Evolutionary conservation across 2,888 invertebrate genomes (phyloP).

Genomic region (Lasioglossum marginatum): DNA sequence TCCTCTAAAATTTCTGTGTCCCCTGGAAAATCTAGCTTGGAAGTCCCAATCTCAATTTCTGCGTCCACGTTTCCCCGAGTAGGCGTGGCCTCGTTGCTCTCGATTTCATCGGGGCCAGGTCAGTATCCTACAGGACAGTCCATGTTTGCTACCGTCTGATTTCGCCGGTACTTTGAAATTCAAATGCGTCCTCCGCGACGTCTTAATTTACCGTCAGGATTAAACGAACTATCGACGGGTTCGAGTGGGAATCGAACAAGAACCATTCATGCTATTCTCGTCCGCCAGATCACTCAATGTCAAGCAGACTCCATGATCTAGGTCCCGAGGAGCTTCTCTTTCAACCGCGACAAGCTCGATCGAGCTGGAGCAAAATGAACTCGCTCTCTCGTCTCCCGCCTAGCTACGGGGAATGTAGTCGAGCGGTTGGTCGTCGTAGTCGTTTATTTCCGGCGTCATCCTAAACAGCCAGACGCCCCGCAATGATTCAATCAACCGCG

Average conservation of each 20-base stretch:
- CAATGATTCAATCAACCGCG: constrained; percentile 57
- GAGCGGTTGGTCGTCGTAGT: neutral
- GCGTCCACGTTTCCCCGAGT: neutral
- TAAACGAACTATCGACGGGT: neutral
- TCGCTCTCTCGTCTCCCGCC: neutral
- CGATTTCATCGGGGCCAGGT: neutral
- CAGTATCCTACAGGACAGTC: neutral
- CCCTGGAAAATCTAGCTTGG: too few species aligned
- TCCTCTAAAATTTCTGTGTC: too few species aligned
- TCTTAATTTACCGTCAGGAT: neutral
- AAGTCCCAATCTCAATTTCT: neutral
- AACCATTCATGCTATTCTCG: neutral
- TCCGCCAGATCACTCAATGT: constrained; percentile 17
- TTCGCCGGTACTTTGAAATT: neutral
- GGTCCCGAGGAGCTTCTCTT: neutral
- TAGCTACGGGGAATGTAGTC: constrained; percentile 6
- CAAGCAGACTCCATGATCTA: constrained; percentile 5
- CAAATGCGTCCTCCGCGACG: neutral
- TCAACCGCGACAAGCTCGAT: neutral
- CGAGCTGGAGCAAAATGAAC: neutral
- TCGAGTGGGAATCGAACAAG: constrained; percentile 16
- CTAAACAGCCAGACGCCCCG: constrained; percentile 34
- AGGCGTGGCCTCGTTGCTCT: neutral
- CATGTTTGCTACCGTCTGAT: neutral
- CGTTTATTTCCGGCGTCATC: constrained; percentile 49